Evolutionary conservation across 2,888 invertebrate species (phyloP), one percentile per base, ranked within the genome.

Genomic region (Thereva unica): DNA sequence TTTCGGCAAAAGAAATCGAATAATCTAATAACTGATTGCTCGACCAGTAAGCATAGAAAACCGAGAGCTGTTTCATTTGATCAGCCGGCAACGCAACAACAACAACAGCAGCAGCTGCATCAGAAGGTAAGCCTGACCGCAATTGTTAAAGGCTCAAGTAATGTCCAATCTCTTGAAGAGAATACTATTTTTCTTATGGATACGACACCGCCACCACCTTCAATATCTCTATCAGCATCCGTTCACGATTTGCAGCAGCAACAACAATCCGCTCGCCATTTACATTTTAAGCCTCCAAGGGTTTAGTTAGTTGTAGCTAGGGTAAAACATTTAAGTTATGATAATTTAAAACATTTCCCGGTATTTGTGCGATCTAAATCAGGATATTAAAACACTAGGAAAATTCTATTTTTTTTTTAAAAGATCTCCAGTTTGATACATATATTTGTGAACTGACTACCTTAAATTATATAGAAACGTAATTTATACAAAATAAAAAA

Each of bases 201-300:
- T 35, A 66, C 66, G 35, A 67, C 61, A 42, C 37, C 37, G 42
- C 38, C 67, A 5, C 8, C 67, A 37, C 10, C 23, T 23, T 23
- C 49, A 41, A 40, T 23, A 59, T 52, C 57, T 4, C 10, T 6
- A 1, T 38, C 69, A 69, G 65, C 73, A 67, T 66, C 72, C 42
- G 41, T 41, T n/a, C 42, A 35, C 34, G 52, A 23, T 10, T 52
- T 42, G 8, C 49, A 9, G 52, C 52, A 37, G 50, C 10, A 54
- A 64, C 6, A 35, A 44, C 9, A 41, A 53, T 10, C 68, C 66
- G 68, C 73, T 64, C 68, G 71, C 47, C 68, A 72, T 42, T 69
- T 73, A 65, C 72, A 73, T 64, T 74, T 73, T 69, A 73, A 72
- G 63, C 71, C 74, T 35, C 74, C 74, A 50, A 71, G 73, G 68